Base-by-base conservation (phyloP, 30 jellyfish, hydroid and myxozoan species). In the Hydra vulgaris region DNA sequence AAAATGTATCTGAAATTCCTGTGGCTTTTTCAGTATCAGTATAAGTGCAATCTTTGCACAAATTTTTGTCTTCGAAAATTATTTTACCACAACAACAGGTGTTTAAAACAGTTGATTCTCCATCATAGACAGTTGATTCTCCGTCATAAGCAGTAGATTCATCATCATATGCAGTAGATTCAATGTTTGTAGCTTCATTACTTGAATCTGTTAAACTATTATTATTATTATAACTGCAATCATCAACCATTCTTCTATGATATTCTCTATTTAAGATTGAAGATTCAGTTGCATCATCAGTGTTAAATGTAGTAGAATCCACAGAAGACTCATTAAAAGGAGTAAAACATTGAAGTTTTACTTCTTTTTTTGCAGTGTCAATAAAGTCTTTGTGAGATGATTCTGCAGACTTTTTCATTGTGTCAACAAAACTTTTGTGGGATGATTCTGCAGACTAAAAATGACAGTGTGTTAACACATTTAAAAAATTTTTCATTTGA, bases 261-360 rank as follows among this genome's bases (percentile, higher is more conserved):
- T 75, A 23, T 74, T 76, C 66, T 83, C 54, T 26, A 81, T 1
- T 66, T 55, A 71, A 66, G 74, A 71, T 85, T 76, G 82, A 56
- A 83, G 56, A 19, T 1, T 7, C 74, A 27, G 67, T n/a, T 8
- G 23, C 15, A 76, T 1, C 20, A 7, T 18, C 76, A 18, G 77
- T 25, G 20, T 8, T 25, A 27, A 18, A 40, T 40, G 61, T 40
- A 23, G 26, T 21, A 5, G 26, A 69, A 69, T 69, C 0, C 53
- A 24, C 8, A 66, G 5, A 53, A 0, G 61, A 40, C 5, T 12
- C 12, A 12, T 3, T 3, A 40, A 40, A 5, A 3, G 61, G 5
- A 12, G 61, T 40, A 40, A 40, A 12, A 40, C 12, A 3, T 5
- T 40, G 5, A 40, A 40, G 8, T 40, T 40, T 40, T 40, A 3